Evolutionary conservation across 2,113 vertebrate genomes (phyloP).

Genomic region (Laticauda colubrina): DNA sequence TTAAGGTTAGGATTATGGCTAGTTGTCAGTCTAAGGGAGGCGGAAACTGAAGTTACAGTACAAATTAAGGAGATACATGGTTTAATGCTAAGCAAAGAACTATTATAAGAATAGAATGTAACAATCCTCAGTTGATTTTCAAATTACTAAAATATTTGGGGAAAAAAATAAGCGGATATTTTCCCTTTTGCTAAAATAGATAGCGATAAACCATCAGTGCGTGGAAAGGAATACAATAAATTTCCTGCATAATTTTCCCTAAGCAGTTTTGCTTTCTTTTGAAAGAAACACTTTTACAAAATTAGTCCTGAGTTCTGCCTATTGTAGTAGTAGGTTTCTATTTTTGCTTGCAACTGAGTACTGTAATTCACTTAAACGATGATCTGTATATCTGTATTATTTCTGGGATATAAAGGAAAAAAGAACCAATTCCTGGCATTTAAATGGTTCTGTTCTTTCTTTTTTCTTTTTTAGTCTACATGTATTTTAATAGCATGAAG

Average conservation of each 20-base stretch:
- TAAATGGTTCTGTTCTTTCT: slow-evolving; percentile 7
- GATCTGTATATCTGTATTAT: slow-evolving; percentile 44
- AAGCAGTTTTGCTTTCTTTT: slow-evolving; percentile 38
- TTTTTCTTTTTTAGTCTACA: not conserved
- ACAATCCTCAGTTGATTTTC: not conserved
- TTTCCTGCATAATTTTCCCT: slow-evolving; percentile 52
- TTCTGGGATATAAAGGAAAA: slow-evolving; percentile 34
- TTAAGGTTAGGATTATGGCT: not conserved
- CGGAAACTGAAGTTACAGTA: not conserved
- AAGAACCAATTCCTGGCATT: slow-evolving; percentile 39
- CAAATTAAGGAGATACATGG: not conserved
- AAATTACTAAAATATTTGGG: not conserved
- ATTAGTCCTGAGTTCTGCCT: slow-evolving; percentile 47
- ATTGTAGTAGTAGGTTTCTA: slow-evolving; percentile 50
- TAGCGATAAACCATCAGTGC: slow-evolving; percentile 25
- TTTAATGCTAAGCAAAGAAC: not conserved
- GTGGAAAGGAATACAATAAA: slow-evolving; percentile 40
- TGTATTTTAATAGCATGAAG: slow-evolving; percentile 42
- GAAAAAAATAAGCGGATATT: slow-evolving; percentile 15
- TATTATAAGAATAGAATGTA: not conserved
- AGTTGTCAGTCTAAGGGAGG: not conserved
- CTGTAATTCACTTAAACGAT: slow-evolving; percentile 55
- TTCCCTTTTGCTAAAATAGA: slow-evolving; percentile 47
- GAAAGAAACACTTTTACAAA: slow-evolving; percentile 44
- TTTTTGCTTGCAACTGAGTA: slow-evolving; percentile 37